Percentiles rank a stretch among this genome's conserved stretches.
Evolutionary conservation across 2,113 vertebrate species (phyloP).

Genomic region (Protomyctophum bolini): DNA sequence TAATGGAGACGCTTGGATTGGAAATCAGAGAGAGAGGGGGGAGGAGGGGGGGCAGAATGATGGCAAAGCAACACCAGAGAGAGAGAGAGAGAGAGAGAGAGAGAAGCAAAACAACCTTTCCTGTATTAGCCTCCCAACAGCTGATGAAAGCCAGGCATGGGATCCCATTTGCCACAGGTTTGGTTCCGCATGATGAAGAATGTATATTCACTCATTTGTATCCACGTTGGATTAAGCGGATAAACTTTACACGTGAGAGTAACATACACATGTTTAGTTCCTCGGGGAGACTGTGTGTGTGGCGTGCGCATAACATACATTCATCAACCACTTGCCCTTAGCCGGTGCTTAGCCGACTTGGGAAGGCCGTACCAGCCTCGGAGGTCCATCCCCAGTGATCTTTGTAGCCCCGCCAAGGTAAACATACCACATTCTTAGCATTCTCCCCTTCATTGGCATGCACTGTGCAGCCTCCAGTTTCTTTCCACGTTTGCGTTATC

Average conservation of each 20-base stretch:
- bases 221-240: conserved; percentile 17
- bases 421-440: conserved; percentile 51
- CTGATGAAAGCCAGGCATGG: conserved; percentile 45
- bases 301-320: conserved; percentile 19
- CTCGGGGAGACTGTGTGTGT: conserved; percentile 13
- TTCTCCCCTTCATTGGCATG: conserved; percentile 62
- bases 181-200: neutral
- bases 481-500: conserved; percentile 49
- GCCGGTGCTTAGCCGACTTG: conserved; percentile 28
- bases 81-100: conserved; percentile 14
- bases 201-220: conserved; percentile 43
- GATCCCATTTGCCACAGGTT: conserved; percentile 30
- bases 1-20: conserved; percentile 75
- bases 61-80: conserved; percentile 53
- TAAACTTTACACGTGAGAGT: conserved; percentile 23
- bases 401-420: conserved; percentile 2
- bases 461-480: conserved; percentile 34
- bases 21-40: conserved; percentile 38
- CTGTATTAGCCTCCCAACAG: conserved; percentile 9
- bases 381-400: conserved; percentile 35
- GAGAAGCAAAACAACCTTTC: conserved; percentile 62
- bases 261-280: conserved; percentile 39
- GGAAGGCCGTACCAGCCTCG: conserved; percentile 17
- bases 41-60: conserved; percentile 18
- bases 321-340: conserved; percentile 52